Conservation (phyloP, 1,140 invertebrate species). For the Tetramorium alpestre region DNA sequence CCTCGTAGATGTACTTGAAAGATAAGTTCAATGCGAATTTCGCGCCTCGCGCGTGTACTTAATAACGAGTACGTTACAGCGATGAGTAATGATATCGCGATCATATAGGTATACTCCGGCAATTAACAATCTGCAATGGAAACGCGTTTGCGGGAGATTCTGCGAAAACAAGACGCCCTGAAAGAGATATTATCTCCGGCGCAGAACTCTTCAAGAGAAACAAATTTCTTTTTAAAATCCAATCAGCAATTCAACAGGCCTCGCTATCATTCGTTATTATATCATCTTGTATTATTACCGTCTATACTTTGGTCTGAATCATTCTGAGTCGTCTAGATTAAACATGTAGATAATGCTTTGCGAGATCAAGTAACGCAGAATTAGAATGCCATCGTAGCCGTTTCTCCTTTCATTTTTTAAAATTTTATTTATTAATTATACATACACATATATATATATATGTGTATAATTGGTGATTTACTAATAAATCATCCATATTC, state of each 20-base stretch:
- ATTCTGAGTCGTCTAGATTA: not conserved
- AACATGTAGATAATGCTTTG: not conserved
- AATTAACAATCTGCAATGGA: not conserved
- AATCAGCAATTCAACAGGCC: not conserved
- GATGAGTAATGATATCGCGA: conserved; percentile 20
- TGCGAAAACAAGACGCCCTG: not conserved
- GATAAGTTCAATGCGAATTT: conserved; percentile 47
- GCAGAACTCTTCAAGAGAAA: not conserved
- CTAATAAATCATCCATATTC: too few species aligned
- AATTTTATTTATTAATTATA: too few species aligned
- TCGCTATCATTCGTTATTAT: not conserved
- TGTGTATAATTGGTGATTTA: too few species aligned
- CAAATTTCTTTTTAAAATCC: not conserved
- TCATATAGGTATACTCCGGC: not conserved
- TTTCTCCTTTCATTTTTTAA: not conserved
- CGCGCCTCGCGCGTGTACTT: not conserved
- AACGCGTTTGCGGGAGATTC: not conserved
- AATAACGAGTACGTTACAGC: not conserved
- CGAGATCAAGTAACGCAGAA: not conserved
- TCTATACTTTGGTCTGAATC: not conserved
- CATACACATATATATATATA: too few species aligned
- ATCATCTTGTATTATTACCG: not conserved
- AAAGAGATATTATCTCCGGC: not conserved
- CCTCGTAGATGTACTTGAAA: conserved; percentile 45
- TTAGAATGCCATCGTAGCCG: not conserved